Evolutionary conservation across 2,888 invertebrate genomes (phyloP), one percentile per base, ranked within the genome.

Genomic region (Tanytarsus gracilentus): DNA sequence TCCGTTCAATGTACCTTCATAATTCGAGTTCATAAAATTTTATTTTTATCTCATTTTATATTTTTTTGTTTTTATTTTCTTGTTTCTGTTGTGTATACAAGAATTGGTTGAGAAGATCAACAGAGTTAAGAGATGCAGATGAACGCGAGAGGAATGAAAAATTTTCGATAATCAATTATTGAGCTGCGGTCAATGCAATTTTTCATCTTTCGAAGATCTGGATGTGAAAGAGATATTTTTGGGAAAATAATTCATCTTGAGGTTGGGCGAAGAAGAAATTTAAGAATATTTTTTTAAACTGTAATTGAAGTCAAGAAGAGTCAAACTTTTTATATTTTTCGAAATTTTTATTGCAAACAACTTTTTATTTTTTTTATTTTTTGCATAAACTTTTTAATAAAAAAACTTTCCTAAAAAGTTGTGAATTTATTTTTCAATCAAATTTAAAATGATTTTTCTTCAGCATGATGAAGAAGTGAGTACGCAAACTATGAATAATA

Each of bases 101-200:
- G 14, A 3, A 14, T 36, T n/a, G 7, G 36, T 36, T 36, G 36
- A 16, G 36, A 36, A 36, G 16, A 33, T 7, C 3, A 33, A 33
- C 14, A 33, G 14, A 33, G 11, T 14, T 7, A 33, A 3, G 14
- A n/a, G 14, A 40, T 44, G 23, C 44, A 44, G 16, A 44, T 23
- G 23, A 36, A 16, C n/a, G 39, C 14, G 14, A 39, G 6, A 44
- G 7, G 44, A 44, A 44, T 44, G 44, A 44, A 18, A 44, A 44
- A 16, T 40, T 21, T 44, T 18, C 9, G 21, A 44, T 44, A 44
- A 44, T 44, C 44, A 44, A 44, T 44, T 44, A 44, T 18, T 21
- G 44, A 18, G 44, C 18, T 44, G 44, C 44, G 44, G 44, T 44
- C 44, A 44, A 44, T 44, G 44, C 44, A 44, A 44, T 44, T 44